Base-by-base conservation (phyloP, 2,797 vertebrate genomes). In the Taenioides sp. region DNA sequence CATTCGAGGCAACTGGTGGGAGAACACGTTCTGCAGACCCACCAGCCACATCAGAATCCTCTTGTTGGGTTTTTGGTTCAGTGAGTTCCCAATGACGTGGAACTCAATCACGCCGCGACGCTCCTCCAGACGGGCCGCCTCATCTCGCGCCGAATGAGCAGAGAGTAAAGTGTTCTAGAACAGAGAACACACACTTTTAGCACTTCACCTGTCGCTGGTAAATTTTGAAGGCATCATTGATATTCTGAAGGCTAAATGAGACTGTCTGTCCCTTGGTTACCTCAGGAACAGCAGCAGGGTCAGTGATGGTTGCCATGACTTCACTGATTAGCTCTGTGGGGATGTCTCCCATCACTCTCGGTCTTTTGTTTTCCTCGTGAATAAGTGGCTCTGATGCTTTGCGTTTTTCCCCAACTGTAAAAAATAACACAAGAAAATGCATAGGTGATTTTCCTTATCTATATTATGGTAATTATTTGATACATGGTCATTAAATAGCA, bases 1-100 rank as follows among this genome's bases (percentile, higher is more conserved):
- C 97, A 99, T 99, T 18, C 97, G 95, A 37, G 98, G 98, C 63
- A 99, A 94, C 89, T 99, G 98, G 86, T 99, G 98, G 49, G 97
- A 98, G 90, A 99, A 99, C 9, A 99, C 98, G 0, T 99, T 99
- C 93, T 99, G 98, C n/a, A 99, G 92, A 60, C 98, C 97, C 3
- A 99, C 96, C 23, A 99, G 94, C 97, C 97, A 99, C 94, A 99
- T 98, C 90, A 99, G 90, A 83, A 99, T 97, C 92, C 96, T 96
- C 91, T 96, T 98, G 78, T 98, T 98, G 79, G 97, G 97, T 78
- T 98, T 99, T 86, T 99, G 98, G 91, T 94, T 97, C 72, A 99
- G 84, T 7, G 97, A 99, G 87, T 99, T 99, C 57, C 98, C 97
- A 0, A 99, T 96, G 23, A 99, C 98, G 0, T 99, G 98, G 89